A percentile compares a stretch with the other conserved stretches of the same genome.
Evolutionary conservation across 2,888 invertebrate species (phyloP).

Genomic region (Trachelus stipa): DNA sequence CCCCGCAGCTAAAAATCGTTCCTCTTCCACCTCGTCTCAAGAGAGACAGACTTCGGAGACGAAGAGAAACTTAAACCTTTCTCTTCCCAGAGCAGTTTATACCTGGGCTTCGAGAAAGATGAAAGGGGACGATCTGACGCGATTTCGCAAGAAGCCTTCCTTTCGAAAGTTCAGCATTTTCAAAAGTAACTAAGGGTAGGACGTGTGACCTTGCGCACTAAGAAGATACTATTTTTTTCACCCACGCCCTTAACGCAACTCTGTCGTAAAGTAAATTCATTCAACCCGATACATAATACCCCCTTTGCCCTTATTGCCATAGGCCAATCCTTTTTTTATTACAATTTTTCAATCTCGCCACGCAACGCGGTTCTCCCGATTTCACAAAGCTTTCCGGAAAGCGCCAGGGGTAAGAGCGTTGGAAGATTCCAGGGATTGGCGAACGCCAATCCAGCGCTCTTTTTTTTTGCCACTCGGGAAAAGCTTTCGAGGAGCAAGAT

Average conservation of each 20-base stretch:
- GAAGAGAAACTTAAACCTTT: neutral
- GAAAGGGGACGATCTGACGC: neutral
- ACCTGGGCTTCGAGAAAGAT: neutral
- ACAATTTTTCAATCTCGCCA: conserved; percentile 50
- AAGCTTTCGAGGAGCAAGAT: neutral
- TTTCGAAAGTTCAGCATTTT: neutral
- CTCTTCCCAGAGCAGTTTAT: neutral
- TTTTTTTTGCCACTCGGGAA: neutral
- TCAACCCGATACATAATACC: conserved; percentile 25
- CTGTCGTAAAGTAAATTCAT: conserved; percentile 42
- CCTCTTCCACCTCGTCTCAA: neutral
- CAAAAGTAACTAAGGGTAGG: neutral
- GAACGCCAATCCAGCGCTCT: neutral
- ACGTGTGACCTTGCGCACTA: neutral
- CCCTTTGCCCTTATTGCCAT: neutral
- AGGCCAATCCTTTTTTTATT: conserved; percentile 46
- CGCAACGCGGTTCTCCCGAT: conserved; percentile 34
- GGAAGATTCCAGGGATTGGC: neutral
- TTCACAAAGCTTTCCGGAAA: conserved; percentile 29
- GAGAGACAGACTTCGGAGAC: neutral
- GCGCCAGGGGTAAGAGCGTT: neutral
- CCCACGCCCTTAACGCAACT: neutral
- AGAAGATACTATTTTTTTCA: neutral
- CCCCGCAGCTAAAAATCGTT: neutral
- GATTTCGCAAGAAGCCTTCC: neutral